Conservation (phyloP, 2,888 invertebrate genomes). For the Maniola hyperantus region DNA sequence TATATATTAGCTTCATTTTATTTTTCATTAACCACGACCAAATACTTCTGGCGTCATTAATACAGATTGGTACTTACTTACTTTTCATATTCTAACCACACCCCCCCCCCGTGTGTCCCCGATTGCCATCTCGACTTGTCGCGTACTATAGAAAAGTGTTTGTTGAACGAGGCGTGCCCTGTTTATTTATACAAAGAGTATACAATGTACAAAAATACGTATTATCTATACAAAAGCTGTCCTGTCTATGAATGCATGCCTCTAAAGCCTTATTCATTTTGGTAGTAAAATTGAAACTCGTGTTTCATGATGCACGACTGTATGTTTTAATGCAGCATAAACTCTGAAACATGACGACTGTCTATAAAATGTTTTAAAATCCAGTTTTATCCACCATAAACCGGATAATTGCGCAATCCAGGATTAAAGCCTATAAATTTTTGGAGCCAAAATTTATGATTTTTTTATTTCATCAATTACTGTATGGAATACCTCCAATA, state of each 20-base stretch:
- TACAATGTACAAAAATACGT: too few species aligned
- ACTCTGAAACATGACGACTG: conserved; percentile 42
- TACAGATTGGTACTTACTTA: too few species aligned
- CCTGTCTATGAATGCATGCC: too few species aligned
- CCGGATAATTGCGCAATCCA: conserved; percentile 41
- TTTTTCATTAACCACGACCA: neutral
- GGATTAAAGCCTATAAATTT: conserved; percentile 25
- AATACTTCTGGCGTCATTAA: too few species aligned
- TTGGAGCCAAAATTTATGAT: conserved; percentile 17
- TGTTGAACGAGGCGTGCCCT: too few species aligned
- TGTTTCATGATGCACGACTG: conserved; percentile 38
- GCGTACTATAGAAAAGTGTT: too few species aligned
- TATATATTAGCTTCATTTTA: conserved; percentile 4
- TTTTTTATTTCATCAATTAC: conserved; percentile 10
- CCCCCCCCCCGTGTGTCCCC: too few species aligned
- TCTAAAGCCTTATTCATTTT: neutral
- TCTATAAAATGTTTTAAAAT: conserved; percentile 46
- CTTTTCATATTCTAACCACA: too few species aligned
- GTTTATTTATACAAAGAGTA: too few species aligned
- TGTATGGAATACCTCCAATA: neutral
- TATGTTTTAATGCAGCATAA: conserved; percentile 39
- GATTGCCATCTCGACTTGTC: too few species aligned
- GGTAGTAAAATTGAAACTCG: conserved; percentile 40
- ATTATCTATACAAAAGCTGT: too few species aligned
- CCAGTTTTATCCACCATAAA: conserved; percentile 45